A percentile compares a stretch with the other conserved stretches of the same genome.
phyloP scores from a whole-genome alignment of 2,113 vertebrate genomes.

The Acrocephalus kingi region DNA sequence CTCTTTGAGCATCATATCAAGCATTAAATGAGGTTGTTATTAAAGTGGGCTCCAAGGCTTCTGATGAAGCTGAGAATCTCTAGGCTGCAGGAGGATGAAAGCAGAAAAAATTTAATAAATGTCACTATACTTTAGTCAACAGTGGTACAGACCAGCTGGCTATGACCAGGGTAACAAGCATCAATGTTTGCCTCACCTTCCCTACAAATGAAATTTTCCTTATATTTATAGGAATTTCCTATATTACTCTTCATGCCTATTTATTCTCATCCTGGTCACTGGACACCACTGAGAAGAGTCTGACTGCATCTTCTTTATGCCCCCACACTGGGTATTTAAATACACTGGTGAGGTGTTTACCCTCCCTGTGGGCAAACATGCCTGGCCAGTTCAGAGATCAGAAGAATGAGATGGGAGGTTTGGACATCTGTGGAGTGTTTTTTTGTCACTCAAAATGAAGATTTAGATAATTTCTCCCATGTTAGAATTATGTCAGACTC shows the following conservation, averaged over 20 bases:
- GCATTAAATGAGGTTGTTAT: background rate
- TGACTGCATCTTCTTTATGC: background rate
- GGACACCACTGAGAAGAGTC: background rate
- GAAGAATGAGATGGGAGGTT: background rate
- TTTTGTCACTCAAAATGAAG: background rate
- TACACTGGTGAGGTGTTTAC: background rate
- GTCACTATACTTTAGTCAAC: background rate
- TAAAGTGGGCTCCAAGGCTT: background rate
- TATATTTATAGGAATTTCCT: background rate
- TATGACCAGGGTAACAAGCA: background rate
- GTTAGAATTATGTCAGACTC: accelerated
- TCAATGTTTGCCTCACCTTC: background rate
- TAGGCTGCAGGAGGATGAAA: background rate
- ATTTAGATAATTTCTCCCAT: background rate
- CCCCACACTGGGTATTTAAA: background rate
- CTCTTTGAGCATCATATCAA: background rate
- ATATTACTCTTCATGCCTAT: background rate
- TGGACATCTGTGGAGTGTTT: background rate
- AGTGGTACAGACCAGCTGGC: background rate
- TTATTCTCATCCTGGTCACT: background rate
- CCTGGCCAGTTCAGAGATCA: background rate
- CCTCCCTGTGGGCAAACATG: background rate
- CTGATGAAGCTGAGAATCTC: background rate
- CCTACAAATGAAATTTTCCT: background rate
- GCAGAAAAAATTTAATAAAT: background rate